Evolutionary conservation across 2,113 vertebrate species (phyloP).

Genomic region (Tylochromis polylepis): DNA sequence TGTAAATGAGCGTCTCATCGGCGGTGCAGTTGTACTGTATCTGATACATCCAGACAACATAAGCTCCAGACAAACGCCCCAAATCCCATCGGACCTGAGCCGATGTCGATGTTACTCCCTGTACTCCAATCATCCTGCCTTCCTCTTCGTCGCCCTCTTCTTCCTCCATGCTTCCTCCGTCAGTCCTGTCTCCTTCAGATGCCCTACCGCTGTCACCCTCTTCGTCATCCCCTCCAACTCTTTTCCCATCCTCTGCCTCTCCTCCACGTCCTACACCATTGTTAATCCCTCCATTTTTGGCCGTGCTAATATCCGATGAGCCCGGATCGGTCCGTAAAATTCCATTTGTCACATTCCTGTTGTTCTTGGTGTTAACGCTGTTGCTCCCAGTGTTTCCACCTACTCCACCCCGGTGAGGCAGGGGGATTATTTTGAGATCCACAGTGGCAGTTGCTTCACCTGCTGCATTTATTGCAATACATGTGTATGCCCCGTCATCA

Average conservation of each 20-base stretch:
- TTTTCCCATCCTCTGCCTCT: conserved; percentile 42
- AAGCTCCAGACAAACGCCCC: conserved; percentile 65
- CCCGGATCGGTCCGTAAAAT: conserved; percentile 67
- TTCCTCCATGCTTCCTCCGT: conserved; percentile 43
- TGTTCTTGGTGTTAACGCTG: conserved; percentile 54
- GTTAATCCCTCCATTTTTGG: conserved; percentile 67
- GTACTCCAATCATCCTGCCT: conserved; percentile 72
- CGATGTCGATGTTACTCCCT: conserved; percentile 81
- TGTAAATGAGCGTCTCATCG: conserved; percentile 76
- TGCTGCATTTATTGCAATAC: conserved; percentile 88
- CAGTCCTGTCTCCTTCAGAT: conserved; percentile 37
- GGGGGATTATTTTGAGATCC: conserved; percentile 84
- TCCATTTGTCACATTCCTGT: conserved; percentile 60
- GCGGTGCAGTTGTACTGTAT: conserved; percentile 78
- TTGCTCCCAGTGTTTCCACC: conserved; percentile 60
- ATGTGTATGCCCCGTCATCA: conserved; percentile 85
- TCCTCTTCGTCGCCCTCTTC: conserved; percentile 42
- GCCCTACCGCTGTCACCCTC: conserved; percentile 12
- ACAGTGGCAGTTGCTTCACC: conserved; percentile 84
- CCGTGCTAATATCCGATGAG: conserved; percentile 70
- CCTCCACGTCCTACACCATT: conserved; percentile 33
- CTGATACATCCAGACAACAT: conserved; percentile 80
- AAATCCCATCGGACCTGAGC: conserved; percentile 84
- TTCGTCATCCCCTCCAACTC: conserved; percentile 10
- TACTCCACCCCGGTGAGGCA: conserved; percentile 81